phyloP scores from a whole-genome alignment of 2,113 vertebrate species.

The Phasianus colchicus region DNA sequence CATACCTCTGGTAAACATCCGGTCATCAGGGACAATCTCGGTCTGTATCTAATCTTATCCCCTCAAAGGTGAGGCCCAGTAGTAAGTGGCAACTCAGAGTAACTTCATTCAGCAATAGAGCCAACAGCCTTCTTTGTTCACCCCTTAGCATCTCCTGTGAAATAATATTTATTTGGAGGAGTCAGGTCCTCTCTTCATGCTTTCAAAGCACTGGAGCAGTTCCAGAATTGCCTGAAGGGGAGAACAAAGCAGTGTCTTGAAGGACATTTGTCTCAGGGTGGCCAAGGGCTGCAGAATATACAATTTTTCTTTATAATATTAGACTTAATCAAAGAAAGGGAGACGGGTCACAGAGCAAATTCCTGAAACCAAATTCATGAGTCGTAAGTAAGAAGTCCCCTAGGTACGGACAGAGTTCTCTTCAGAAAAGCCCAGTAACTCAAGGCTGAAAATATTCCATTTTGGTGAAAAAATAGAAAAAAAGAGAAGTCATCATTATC shows the following conservation, averaged over 20 bases:
- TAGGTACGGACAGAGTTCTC: background rate
- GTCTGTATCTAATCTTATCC: background rate
- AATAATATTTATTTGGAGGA: background rate
- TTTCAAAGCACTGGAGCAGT: background rate
- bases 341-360: constrained; percentile 56
- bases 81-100: background rate
- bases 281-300: background rate
- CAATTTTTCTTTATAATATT: constrained; percentile 12
- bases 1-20: background rate
- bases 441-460: background rate
- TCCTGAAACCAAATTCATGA: constrained; percentile 31
- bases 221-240: constrained; percentile 9
- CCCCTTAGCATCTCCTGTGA: background rate
- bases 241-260: background rate
- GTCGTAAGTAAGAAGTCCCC: constrained; percentile 48
- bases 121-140: background rate
- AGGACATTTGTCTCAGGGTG: constrained; percentile 17
- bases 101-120: background rate
- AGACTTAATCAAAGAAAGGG: constrained; percentile 49
- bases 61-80: background rate
- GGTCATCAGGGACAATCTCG: background rate
- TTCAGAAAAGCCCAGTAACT: constrained; percentile 28
- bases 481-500: background rate
- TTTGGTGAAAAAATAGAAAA: background rate
- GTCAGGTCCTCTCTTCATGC: background rate